These are phyloP conservation scores for Aquatica leii DNA, from an alignment of 2,888 invertebrate species.

Conservation along the genomic window DNA sequence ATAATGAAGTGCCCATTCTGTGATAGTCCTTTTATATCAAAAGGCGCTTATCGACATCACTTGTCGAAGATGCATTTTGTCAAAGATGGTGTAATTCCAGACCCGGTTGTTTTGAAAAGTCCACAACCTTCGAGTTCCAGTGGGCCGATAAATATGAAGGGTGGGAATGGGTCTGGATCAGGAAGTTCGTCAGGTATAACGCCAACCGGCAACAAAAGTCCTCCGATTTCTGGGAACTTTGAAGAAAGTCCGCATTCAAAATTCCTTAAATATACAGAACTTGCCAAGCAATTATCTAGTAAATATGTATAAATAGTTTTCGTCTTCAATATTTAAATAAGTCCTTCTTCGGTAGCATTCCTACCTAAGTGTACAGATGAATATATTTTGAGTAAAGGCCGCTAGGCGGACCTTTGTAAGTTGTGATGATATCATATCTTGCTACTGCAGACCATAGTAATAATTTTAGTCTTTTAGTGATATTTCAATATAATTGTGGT, in stretches of 20 bases:
- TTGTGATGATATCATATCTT: slow-evolving; percentile 85
- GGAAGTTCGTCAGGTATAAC: slow-evolving; percentile 28
- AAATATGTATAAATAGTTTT: slow-evolving; percentile 80
- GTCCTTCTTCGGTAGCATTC: slow-evolving; percentile 31
- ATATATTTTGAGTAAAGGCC: slow-evolving; percentile 38
- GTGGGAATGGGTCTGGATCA: slow-evolving; percentile 45
- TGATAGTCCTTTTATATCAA: slow-evolving; percentile 95
- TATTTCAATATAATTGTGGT: slow-evolving; percentile 51
- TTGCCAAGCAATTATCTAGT: slow-evolving; percentile 97
- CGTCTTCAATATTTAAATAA: slow-evolving; percentile 13
- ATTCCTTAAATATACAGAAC: slow-evolving; percentile 97
- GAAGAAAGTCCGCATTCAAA: slow-evolving; percentile 96
- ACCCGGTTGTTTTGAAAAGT: slow-evolving; percentile 71
- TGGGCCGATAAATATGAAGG: slow-evolving; percentile 42
- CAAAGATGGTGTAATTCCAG: slow-evolving; percentile 87
- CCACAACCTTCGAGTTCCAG: slow-evolving; percentile 52
- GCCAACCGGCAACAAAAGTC: slow-evolving; percentile 54
- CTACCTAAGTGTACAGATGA: slow-evolving; percentile 35
- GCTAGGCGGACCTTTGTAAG: slow-evolving; percentile 60
- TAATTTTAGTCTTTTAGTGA: slow-evolving; percentile 43
- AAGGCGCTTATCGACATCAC: slow-evolving; percentile 96
- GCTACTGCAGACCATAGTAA: slow-evolving; percentile 62
- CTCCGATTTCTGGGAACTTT: slow-evolving; percentile 66
- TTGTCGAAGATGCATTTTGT: slow-evolving; percentile 95
- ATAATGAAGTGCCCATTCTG: slow-evolving; percentile 95